Evolutionary conservation across 2,888 invertebrate genomes (phyloP).

Genomic region (Eremobia ochroleuca): DNA sequence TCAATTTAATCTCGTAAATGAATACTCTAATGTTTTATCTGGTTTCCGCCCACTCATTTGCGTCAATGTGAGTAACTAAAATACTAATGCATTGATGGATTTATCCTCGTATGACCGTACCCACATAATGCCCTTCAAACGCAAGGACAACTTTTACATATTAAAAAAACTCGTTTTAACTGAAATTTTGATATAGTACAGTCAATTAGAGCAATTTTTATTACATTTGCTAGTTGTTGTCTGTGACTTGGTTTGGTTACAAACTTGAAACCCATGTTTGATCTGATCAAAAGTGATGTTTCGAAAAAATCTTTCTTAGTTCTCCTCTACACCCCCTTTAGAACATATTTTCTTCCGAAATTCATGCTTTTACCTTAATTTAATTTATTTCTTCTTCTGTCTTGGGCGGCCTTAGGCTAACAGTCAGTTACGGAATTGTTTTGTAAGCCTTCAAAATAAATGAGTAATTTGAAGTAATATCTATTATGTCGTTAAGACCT

Average conservation of each 20-base stretch:
- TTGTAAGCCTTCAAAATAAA: no score
- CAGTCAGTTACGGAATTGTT: not conserved
- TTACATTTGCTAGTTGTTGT: no score
- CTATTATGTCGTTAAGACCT: conserved; percentile 4
- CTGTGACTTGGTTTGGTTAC: not conserved
- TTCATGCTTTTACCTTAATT: no score
- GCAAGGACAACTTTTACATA: not conserved
- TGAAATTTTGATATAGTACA: not conserved
- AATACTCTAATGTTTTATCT: conserved; percentile 17
- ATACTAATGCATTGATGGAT: conserved; percentile 1
- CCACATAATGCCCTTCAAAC: not conserved
- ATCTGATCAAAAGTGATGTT: no score
- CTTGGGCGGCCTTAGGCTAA: not conserved
- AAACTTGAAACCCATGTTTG: not conserved
- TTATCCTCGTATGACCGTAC: conserved; percentile 8
- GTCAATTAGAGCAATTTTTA: no score
- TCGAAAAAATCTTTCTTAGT: no score
- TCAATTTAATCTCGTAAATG: conserved; percentile 11
- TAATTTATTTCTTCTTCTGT: no score
- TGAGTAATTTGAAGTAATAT: not conserved
- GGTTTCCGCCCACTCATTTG: conserved; percentile 65
- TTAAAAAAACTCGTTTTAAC: not conserved
- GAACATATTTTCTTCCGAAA: not conserved
- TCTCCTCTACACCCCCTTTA: no score
- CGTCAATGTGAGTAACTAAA: conserved; percentile 20